Conservation (phyloP, 2,113 vertebrate species). For the Cololabis saira region DNA sequence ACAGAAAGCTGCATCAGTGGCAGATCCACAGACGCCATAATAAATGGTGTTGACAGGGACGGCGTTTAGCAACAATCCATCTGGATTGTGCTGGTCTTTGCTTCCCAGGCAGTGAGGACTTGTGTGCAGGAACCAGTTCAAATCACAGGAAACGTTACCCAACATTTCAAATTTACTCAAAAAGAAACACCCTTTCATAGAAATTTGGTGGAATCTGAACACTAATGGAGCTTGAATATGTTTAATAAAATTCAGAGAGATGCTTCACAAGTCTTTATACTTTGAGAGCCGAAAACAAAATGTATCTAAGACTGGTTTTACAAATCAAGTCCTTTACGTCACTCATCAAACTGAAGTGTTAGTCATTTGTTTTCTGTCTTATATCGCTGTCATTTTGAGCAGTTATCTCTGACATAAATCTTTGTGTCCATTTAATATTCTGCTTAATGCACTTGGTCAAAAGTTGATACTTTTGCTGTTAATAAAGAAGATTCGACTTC, state of each 20-base stretch:
- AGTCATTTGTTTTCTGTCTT: no score
- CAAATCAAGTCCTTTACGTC: no score
- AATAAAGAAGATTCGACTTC: background rate
- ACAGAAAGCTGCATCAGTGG: background rate
- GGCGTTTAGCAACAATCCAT: background rate
- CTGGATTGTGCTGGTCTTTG: background rate
- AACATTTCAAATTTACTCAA: background rate
- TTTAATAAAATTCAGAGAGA: background rate
- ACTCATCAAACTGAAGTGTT: no score
- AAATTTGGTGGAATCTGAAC: background rate
- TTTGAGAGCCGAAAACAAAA: no score
- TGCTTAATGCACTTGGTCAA: background rate
- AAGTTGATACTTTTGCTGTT: background rate
- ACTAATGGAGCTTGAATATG: background rate
- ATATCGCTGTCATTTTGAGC: no score
- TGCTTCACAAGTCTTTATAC: no score
- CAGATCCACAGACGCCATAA: background rate
- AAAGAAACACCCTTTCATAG: background rate
- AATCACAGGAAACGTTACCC: no score
- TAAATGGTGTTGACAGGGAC: no score
- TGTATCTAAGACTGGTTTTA: no score
- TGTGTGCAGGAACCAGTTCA: background rate
- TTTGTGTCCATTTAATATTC: background rate
- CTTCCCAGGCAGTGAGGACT: background rate
- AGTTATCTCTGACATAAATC: no score